Percentiles rank a stretch among this genome's conserved stretches.
Evolutionary conservation across 2,113 vertebrate genomes (phyloP).

Genomic region (Passer montanus): DNA sequence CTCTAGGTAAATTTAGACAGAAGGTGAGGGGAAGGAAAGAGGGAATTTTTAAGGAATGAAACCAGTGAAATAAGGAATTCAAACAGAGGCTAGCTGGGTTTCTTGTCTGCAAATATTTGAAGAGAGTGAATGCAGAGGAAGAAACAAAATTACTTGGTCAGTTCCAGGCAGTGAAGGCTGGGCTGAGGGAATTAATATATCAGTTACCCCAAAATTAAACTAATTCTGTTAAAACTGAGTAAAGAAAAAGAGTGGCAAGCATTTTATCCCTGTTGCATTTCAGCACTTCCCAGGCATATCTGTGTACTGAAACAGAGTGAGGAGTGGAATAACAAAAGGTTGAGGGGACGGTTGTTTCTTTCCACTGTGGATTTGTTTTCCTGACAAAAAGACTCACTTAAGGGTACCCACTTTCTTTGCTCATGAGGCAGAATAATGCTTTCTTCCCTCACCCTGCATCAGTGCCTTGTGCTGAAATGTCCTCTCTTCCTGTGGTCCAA

Average conservation of each 20-base stretch:
- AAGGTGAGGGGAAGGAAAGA: conserved; percentile 13
- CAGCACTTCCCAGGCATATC: not conserved
- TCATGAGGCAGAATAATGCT: not conserved
- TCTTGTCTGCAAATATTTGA: conserved; percentile 48
- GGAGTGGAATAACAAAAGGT: not conserved
- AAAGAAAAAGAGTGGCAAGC: not conserved
- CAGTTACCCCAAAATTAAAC: not conserved
- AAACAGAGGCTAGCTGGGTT: not conserved
- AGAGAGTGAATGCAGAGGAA: not conserved
- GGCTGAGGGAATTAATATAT: not conserved
- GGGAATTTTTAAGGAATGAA: not conserved
- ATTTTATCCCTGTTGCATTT: not conserved
- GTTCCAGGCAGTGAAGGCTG: not conserved
- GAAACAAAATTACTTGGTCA: not conserved
- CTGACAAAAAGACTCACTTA: not conserved
- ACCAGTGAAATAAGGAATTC: conserved; percentile 8
- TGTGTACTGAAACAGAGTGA: not conserved
- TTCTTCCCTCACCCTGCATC: not conserved
- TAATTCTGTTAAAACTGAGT: not conserved
- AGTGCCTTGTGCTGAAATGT: not conserved
- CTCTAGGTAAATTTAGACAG: not conserved
- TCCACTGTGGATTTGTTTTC: not conserved
- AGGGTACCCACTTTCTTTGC: not conserved
- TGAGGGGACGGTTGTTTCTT: not conserved
- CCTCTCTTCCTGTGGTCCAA: not conserved